These are phyloP conservation scores for Drosophila bifasciata DNA, from an alignment of 1,140 invertebrate species.

Conservation along the genomic window DNA sequence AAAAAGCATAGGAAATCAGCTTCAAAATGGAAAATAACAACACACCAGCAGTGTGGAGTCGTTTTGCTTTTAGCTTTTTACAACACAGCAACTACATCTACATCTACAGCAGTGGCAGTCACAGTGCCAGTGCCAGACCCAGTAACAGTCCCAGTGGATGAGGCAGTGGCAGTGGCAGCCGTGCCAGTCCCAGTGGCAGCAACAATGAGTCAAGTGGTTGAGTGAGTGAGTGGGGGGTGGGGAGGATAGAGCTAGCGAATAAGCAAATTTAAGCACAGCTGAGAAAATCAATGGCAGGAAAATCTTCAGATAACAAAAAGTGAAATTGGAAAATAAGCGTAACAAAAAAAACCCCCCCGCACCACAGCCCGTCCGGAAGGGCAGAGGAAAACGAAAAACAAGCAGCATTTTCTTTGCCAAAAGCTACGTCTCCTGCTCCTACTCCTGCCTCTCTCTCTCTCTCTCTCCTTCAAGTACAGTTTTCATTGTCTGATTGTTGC, in stretches of 20 bases:
- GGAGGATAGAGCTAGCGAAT: constrained; percentile 37
- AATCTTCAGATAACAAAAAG: constrained; percentile 40
- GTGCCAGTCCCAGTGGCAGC: neutral
- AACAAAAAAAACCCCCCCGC: constrained; percentile 69
- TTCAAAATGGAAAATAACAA: constrained; percentile 56
- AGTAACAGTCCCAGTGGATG: too few species aligned
- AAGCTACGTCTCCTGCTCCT: too few species aligned
- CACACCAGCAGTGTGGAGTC: constrained; percentile 29
- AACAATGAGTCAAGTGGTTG: constrained; percentile 38
- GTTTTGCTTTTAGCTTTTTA: neutral
- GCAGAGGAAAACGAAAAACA: too few species aligned
- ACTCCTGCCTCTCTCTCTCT: neutral
- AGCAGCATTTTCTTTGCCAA: too few species aligned
- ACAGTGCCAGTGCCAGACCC: constrained; percentile 1
- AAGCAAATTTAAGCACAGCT: constrained; percentile 77
- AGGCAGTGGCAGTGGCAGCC: neutral
- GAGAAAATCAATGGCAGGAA: constrained; percentile 70
- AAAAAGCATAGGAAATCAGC: constrained; percentile 34
- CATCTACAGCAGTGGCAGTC: too few species aligned
- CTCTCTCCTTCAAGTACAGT: constrained; percentile 2
- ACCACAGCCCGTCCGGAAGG: too few species aligned
- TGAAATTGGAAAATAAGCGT: constrained; percentile 82
- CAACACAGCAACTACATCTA: constrained; percentile 22
- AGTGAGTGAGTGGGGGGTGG: neutral
- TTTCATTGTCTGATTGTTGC: constrained; percentile 56